Evolutionary conservation across 2,113 vertebrate genomes (phyloP).

Genomic region (Cinclus cinclus): DNA sequence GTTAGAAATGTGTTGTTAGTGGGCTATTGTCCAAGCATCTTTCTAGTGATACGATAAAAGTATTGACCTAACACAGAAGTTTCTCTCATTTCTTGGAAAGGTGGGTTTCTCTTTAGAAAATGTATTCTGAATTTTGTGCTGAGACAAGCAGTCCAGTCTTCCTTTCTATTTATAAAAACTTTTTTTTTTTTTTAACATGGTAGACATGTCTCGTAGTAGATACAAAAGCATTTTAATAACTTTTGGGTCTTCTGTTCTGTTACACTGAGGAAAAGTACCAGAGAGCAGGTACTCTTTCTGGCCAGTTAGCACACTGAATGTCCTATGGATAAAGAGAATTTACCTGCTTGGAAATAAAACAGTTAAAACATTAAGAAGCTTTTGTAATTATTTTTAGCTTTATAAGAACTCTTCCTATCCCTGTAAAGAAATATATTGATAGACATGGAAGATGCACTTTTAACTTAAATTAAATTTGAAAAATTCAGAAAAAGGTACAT

Average conservation of each 20-base stretch:
- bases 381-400: background rate
- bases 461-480: background rate
- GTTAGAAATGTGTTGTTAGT: background rate
- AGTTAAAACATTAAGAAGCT: background rate
- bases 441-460: background rate
- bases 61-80: background rate
- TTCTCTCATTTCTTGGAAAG: background rate
- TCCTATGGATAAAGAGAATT: background rate
- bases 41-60: background rate
- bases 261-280: background rate
- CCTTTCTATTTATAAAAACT: background rate
- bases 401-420: background rate
- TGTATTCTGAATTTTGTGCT: background rate
- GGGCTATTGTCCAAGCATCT: background rate
- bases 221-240: background rate
- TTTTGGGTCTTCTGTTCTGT: background rate
- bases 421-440: background rate
- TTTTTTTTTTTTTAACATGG: background rate
- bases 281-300: background rate
- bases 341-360: background rate
- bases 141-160: background rate
- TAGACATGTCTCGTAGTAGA: background rate
- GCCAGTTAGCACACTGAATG: background rate
- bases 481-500: background rate
- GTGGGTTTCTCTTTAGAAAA: background rate